Evolutionary conservation across 2,888 invertebrate species (phyloP).

Genomic region (Cosmopolites sordidus): DNA sequence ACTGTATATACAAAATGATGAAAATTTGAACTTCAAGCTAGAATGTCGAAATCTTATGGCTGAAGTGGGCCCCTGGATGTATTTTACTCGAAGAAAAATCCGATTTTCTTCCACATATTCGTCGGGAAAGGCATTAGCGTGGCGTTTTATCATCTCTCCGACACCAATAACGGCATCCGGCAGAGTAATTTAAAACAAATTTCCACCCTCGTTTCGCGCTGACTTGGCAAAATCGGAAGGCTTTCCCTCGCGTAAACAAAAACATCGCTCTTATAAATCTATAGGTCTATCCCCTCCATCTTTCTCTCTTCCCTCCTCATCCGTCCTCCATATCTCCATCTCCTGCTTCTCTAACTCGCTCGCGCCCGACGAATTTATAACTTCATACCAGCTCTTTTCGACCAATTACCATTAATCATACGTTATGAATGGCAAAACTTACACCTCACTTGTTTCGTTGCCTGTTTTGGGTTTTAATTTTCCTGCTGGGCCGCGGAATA

Average conservation of each 20-base stretch:
- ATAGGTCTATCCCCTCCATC: constrained; percentile 24
- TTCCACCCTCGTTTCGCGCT: constrained; percentile 26
- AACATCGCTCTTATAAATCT: constrained; percentile 40
- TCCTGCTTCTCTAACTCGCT: no score
- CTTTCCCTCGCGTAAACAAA: constrained; percentile 38
- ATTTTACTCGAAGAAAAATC: not conserved
- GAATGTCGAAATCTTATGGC: not conserved
- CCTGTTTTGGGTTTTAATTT: no score
- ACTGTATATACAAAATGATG: no score
- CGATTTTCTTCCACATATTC: constrained; percentile 12
- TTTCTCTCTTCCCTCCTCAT: constrained; percentile 22
- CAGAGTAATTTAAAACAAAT: constrained; percentile 21
- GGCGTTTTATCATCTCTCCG: constrained; percentile 10
- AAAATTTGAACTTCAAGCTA: no score
- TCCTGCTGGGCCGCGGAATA: no score
- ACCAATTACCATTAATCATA: constrained; percentile 49
- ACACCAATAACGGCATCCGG: constrained; percentile 8
- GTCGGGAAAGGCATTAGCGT: constrained; percentile 12
- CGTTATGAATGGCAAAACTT: constrained; percentile 49
- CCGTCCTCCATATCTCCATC: no score
- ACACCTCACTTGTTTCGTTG: constrained; percentile 37
- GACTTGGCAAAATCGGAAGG: constrained; percentile 36
- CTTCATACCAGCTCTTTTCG: constrained; percentile 40
- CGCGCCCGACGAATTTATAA: constrained; percentile 39
- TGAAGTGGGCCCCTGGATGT: no score